Conservation (phyloP, 2,888 invertebrate genomes). For the Micoletzkya japonica region DNA sequence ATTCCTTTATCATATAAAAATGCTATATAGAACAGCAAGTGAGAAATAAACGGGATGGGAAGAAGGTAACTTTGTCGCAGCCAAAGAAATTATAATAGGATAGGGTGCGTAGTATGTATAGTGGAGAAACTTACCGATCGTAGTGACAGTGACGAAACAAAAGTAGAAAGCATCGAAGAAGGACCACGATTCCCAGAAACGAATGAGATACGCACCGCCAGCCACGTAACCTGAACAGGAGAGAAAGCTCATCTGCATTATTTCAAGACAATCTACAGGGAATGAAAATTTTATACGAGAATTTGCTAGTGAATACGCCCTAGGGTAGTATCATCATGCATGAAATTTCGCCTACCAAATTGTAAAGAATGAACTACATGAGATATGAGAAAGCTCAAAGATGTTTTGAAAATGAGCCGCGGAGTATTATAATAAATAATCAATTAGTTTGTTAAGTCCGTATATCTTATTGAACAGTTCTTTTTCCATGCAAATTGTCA, state of each 20-base stretch:
- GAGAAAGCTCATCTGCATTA: neutral
- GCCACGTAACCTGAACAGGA: conserved; percentile 60
- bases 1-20: neutral
- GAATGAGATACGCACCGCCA: conserved; percentile 63
- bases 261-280: no score
- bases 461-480: no score
- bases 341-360: no score
- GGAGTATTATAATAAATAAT: no score
- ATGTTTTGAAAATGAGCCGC: no score
- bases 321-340: no score
- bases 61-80: neutral
- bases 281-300: no score
- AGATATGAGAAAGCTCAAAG: no score
- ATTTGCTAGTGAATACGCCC: no score
- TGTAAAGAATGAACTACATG: no score
- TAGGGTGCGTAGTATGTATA: neutral
- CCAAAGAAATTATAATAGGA: neutral
- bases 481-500: no score
- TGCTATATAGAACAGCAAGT: neutral
- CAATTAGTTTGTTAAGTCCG: no score
- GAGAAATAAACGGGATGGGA: neutral
- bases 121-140: conserved; percentile 52
- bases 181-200: conserved; percentile 63
- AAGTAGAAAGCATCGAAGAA: conserved; percentile 65
- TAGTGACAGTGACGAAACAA: conserved; percentile 64